Base-by-base conservation (phyloP, 2,797 vertebrate species). In the Leptatherina wallacei region DNA sequence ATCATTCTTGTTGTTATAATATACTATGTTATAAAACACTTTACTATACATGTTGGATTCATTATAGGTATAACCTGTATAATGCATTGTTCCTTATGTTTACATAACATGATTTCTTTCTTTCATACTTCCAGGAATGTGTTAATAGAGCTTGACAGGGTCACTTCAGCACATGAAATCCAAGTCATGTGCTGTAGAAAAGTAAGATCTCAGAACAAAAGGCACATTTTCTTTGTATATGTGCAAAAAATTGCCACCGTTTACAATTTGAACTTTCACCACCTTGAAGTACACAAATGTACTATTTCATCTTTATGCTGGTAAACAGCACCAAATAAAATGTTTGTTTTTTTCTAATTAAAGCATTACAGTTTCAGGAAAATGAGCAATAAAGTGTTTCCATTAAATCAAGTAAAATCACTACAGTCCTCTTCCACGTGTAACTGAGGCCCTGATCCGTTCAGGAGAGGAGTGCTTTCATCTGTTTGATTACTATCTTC, bases 401-500 rank as follows among this genome's bases (percentile, higher is more conserved):
- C 6, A 30, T 2, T 30, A 27, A 36, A 51, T 29, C 2, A 16
- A 47, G 35, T 35, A 54, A 60, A 80, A 70, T 61, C 18, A 14
- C 57, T 12, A 49, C 3, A 59, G 14, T 67, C 30, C 30, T 55
- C 42, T 40, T 49, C 33, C 33, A n/a, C 16, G 2, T 33, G 65
- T 9, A 7, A 29, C 49, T 3, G 55, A 61, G 27, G 7, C 22
- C 42, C 61, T 87, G 69, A 84, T 33, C 72, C 77, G 9, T 38
- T 71, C 73, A 93, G 78, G 22, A 93, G 90, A 30, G 83, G 83
- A 1, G 85, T 83, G 42, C 16, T 75, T 80, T 94, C 92, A 58
- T 89, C 78, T 4, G 58, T 11, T 8, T 32, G 36, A 54, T n/a
- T 44, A 4, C 0, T 42, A 8, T 61, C 56, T 64, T 68, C 73